phyloP scores from a whole-genome alignment of 1,140 invertebrate genomes.

The Bilobella aurantiaca region DNA sequence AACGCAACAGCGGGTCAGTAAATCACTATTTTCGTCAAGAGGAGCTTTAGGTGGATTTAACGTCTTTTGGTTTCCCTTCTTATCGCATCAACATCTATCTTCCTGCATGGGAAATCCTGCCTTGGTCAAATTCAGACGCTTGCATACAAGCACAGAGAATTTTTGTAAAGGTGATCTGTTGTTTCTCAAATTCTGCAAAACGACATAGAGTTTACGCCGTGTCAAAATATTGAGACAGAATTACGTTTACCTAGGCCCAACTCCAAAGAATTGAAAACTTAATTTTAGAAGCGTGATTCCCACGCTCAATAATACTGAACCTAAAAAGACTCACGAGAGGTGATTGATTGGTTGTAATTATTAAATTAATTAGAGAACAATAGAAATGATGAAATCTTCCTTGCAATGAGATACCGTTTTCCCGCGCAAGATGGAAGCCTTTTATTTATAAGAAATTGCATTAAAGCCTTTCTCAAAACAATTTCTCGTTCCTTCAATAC shows the following conservation, averaged over 20 bases:
- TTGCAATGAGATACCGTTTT: too few species aligned
- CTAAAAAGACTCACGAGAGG: too few species aligned
- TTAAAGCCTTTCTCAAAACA: too few species aligned
- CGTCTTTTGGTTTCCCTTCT: constrained; percentile 1
- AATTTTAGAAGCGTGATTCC: neutral
- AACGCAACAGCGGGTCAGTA: constrained; percentile 30
- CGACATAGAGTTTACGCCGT: neutral
- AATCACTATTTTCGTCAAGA: constrained; percentile 26
- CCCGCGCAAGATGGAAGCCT: too few species aligned
- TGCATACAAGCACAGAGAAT: too few species aligned
- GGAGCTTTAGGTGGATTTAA: constrained; percentile 8
- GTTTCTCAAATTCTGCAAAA: neutral
- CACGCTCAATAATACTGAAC: too few species aligned
- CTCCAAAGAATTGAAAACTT: neutral
- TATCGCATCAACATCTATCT: constrained; percentile 8
- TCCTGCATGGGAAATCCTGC: neutral
- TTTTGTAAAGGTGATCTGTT: too few species aligned
- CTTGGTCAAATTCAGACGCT: neutral
- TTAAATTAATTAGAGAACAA: neutral
- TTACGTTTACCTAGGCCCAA: neutral
- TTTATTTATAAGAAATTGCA: too few species aligned
- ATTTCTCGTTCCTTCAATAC: too few species aligned
- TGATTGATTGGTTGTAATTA: neutral
- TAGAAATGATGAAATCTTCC: too few species aligned
- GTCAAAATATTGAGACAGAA: constrained; percentile 8